These are phyloP conservation scores for Labroides dimidiatus DNA, from an alignment of 2,797 vertebrate genomes.

Conservation along the genomic window DNA sequence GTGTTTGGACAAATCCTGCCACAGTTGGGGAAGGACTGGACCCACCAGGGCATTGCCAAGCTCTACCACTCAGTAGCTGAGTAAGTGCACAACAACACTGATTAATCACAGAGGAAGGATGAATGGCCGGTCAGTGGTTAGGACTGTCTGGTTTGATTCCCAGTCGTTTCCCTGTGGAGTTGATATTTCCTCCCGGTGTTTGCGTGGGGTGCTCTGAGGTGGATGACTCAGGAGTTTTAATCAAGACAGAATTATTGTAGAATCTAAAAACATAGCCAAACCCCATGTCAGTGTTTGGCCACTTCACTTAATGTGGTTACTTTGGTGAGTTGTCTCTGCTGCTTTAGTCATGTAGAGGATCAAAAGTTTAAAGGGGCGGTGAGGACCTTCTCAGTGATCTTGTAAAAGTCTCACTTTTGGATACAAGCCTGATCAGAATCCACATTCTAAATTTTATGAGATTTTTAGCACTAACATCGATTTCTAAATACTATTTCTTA, in stretches of 20 bases:
- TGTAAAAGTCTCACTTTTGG: too few species aligned
- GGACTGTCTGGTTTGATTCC: conserved; percentile 47
- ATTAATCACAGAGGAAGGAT: conserved; percentile 50
- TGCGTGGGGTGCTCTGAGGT: conserved; percentile 44
- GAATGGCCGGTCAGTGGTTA: conserved; percentile 45
- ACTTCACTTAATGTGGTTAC: conserved; percentile 7
- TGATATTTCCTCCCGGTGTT: conserved; percentile 51
- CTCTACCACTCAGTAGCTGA: conserved; percentile 98
- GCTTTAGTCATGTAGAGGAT: conserved; percentile 11
- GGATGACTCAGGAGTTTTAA: conserved; percentile 55
- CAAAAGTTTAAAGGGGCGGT: too few species aligned
- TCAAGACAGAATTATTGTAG: conserved; percentile 29
- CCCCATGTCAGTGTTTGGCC: background rate
- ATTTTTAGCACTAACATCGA: too few species aligned
- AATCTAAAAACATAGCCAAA: conserved; percentile 31
- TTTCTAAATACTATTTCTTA: too few species aligned
- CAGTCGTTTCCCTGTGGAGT: conserved; percentile 22
- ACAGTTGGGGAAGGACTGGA: conserved; percentile 99
- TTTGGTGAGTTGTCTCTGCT: conserved; percentile 1
- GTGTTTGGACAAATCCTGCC: conserved; percentile 98
- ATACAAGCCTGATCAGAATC: too few species aligned
- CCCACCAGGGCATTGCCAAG: conserved; percentile 97
- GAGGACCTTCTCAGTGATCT: too few species aligned
- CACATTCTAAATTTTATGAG: too few species aligned
- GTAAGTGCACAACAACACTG: conserved; percentile 83